phyloP scores from a whole-genome alignment of 2,888 invertebrate species.

The Phasia obesa region DNA sequence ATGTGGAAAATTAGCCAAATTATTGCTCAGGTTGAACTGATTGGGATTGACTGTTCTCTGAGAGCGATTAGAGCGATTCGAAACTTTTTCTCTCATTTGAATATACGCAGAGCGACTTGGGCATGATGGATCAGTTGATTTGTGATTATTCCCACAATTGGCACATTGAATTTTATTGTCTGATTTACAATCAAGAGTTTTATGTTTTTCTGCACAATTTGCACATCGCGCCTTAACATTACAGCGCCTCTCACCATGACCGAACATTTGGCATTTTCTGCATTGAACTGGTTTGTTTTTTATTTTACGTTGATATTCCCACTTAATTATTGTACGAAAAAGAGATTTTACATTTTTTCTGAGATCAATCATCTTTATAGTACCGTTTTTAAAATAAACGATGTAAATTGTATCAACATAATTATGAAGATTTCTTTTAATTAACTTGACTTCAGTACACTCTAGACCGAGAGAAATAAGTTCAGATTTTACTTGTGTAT shows the following conservation, averaged over 20 bases:
- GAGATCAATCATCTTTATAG: neutral
- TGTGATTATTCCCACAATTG: neutral
- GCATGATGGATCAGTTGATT: neutral
- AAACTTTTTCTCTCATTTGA: neutral
- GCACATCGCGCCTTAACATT: neutral
- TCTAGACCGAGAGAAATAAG: slow-evolving; percentile 1
- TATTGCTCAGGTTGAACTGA: neutral
- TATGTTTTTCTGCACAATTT: neutral
- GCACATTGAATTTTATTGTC: neutral
- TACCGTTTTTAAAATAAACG: neutral
- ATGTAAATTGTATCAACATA: neutral
- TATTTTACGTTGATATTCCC: slow-evolving; percentile 13
- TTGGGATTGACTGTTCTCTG: neutral
- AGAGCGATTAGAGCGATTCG: neutral
- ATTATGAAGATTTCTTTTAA: neutral
- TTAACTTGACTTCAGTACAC: neutral
- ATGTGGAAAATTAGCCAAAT: neutral
- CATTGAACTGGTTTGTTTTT: slow-evolving; percentile 8
- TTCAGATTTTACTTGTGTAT: neutral
- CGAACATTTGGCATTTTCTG: neutral
- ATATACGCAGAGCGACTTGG: neutral
- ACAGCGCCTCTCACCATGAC: neutral
- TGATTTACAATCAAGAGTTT: neutral
- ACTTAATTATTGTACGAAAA: neutral
- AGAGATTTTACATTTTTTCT: neutral